Evolutionary conservation across 1,140 invertebrate species (phyloP), one percentile per base, ranked within the genome.

Genomic region (Cepaea nemoralis): DNA sequence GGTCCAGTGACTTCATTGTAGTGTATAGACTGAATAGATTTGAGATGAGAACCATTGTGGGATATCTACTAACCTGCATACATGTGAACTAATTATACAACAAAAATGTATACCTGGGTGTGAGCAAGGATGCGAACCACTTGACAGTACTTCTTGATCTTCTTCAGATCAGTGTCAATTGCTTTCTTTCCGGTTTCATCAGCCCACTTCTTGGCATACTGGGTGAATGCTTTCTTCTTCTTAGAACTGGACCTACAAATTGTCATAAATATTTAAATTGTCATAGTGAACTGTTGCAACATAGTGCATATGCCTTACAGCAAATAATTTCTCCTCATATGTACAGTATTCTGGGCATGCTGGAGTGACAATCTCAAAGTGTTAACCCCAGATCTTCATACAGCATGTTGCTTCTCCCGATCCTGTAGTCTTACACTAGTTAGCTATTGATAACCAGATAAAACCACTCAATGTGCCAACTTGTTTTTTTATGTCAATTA

Each of bases 211-310:
- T 99, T 99, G 89, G 96, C 95, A 79, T 96, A 94, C 92, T 99
- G 99, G 82, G 97, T 97, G 92, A 99, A 99, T 86, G 99, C 99
- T 96, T 99, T 99, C 97, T 99, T 99, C 97, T 99, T 99, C 94
- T 99, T 99, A 91, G 96, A 98, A 93, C 98, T 97, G 93, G 98
- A 99, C 99, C 98, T 99, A 85, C 89, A 84, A 50, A n/a, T n/a
- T n/a, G n/a, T n/a, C n/a, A 42, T 33, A 82, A 76, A 59, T 59
- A 59, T 59, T 59, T 59, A n/a, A 12, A 19, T 59, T 59, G 24
- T 59, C 12, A 59, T 10, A 14, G 3, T 22, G 10, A 59, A 12
- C 5, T 22, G 24, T 5, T 5, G 12, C 5, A 14, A 19, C 22
- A 59, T 59, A 24, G 5, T 19, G n/a, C 22, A 59, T 6, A 19